Base-by-base conservation (phyloP, 2,113 vertebrate genomes). In the Indicator indicator region DNA sequence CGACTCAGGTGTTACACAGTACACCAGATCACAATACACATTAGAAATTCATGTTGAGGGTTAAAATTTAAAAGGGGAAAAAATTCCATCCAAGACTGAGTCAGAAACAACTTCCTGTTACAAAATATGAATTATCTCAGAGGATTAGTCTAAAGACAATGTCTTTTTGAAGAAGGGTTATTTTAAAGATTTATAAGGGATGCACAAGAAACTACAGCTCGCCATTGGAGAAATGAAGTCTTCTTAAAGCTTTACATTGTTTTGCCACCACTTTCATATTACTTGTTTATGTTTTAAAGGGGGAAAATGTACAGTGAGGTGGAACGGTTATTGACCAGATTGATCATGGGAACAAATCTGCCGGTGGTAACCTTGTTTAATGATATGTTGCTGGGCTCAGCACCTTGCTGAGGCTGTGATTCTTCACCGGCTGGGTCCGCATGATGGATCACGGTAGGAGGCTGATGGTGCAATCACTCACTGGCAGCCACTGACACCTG, bases 391-490 rank as follows among this genome's bases (percentile, higher is more conserved):
- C 98, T 97, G 97, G 98, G 98, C 98, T 98, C 98, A 97, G 98
- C 98, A 98, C 98, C 98, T 98, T 96, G 98, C 98, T 95, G 97
- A 93, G 97, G 97, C 97, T 97, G 97, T 97, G 98, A 98, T 98
- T 98, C 98, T 94, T 98, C 97, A 98, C 98, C 94, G 98, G 97
- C 98, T 97, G 98, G 98, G 97, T 96, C 97, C 96, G 98, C 98
- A 98, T 99, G 99, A 99, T 99, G 98, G 99, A 99, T 99, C 98
- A 98, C 98, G 97, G 98, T 98, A 97, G 98, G 98, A 98, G 98
- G 98, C 98, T 99, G 99, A 99, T 99, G 99, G 99, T 96, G 97
- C 99, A 98, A 99, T 99, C 99, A 99, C 98, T 99, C 99, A 99
- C 98, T 96, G 97, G 98, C 98, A 96, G 94, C 92, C 97, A 96